phyloP scores from a whole-genome alignment of 2,888 invertebrate genomes.

The Machimus rusticus region DNA sequence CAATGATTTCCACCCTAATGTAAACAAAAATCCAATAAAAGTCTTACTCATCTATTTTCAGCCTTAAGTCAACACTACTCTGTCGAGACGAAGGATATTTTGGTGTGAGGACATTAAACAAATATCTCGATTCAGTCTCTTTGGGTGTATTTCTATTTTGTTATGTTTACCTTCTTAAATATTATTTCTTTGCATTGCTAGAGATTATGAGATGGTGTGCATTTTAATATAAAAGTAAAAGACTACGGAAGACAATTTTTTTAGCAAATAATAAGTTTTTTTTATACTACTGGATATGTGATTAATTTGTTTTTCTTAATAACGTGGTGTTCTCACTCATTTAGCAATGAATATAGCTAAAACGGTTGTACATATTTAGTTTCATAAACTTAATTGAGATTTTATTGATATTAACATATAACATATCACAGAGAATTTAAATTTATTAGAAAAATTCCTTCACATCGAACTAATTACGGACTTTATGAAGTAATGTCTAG shows the following conservation, averaged over 20 bases:
- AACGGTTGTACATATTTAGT: background rate
- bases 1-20: constrained; percentile 20
- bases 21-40: constrained; percentile 49
- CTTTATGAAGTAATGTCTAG: too few species aligned
- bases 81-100: background rate
- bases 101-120: constrained; percentile 13
- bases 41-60: constrained; percentile 39
- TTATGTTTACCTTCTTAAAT: background rate
- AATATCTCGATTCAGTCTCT: background rate
- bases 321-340: background rate
- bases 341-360: background rate
- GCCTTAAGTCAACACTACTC: constrained; percentile 30
- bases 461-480: too few species aligned
- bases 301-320: background rate
- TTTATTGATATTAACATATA: background rate
- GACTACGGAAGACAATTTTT: background rate
- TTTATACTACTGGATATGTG: background rate
- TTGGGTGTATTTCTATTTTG: background rate
- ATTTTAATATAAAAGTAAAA: background rate
- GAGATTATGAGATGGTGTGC: background rate
- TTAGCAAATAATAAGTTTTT: background rate
- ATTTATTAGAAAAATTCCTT: too few species aligned
- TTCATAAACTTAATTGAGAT: background rate
- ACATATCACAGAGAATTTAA: too few species aligned
- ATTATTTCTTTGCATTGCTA: background rate